Evolutionary conservation across 2,797 vertebrate species (phyloP), one percentile per base, ranked within the genome.

Genomic region (Acrossocheilus wenchowensis): DNA sequence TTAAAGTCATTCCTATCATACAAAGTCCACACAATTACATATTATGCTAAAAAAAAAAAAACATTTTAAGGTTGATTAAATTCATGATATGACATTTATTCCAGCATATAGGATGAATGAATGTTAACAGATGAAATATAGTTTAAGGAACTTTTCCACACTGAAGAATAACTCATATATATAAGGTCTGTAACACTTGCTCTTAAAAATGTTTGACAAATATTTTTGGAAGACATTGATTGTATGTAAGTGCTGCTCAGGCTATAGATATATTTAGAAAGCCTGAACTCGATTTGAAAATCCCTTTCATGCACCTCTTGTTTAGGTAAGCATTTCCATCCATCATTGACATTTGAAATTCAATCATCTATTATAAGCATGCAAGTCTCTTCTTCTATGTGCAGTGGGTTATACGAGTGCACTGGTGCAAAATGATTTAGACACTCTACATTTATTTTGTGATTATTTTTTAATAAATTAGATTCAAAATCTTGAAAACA

Each of bases 261-360:
- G 14, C n/a, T 50, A 48, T 50, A 50, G 30, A 52, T 71, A 69
- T 81, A 69, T 68, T 23, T 69, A 68, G 62, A 75, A n/a, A 48
- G 11, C 26, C 41, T 30, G 10, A 82, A 83, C 71, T 48, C 41
- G 34, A 17, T 23, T 19, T 62, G 54, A 64, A 36, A 26, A 48
- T 26, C 11, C n/a, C n/a, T 34, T 57, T 52, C 36, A 69, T 17
- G 34, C 45, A 30, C 36, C 6, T 57, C 34, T 78, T 68, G 75
- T 79, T 71, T 41, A 34, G 21, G 30, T 26, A 69, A 71, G 48
- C 30, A 68, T 26, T 69, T 52, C 62, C 62, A 78, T 43, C 50
- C 15, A 4, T 41, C 69, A 83, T 10, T 85, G 83, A 71, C 75
- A 85, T 85, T 79, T 79, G 39, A 79, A 85, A 80, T 79, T 57